These are phyloP conservation scores for Astyanax mexicanus DNA, from an alignment of 2,797 vertebrate genomes.

Conservation along the genomic window DNA sequence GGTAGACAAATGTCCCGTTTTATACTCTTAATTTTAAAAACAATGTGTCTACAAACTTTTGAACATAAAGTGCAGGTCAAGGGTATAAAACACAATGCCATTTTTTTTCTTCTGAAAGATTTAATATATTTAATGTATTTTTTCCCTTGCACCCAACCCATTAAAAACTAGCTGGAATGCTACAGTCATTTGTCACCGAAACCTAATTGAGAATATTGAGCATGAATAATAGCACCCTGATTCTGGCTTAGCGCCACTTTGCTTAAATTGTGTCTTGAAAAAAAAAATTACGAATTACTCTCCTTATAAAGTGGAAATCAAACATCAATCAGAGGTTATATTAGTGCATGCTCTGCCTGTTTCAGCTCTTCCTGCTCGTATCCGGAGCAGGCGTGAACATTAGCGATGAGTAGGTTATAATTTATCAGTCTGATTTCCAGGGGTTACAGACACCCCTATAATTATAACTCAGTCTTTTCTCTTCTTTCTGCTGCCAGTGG, in stretches of 20 bases:
- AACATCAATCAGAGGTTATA: not conserved
- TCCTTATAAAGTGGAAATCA: not conserved
- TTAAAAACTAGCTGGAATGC: constrained; percentile 1
- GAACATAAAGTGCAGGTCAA: no score
- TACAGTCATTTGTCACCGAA: constrained; percentile 15
- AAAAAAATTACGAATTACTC: no score
- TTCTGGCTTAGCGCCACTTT: not conserved
- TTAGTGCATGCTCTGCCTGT: not conserved
- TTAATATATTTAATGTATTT: no score
- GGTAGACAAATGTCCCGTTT: no score
- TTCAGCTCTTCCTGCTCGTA: not conserved
- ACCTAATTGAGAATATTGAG: not conserved
- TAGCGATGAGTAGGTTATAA: not conserved
- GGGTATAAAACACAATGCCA: no score
- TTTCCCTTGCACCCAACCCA: not conserved
- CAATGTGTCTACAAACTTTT: no score
- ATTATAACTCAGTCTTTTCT: no score
- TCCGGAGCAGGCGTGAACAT: not conserved
- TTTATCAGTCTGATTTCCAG: no score
- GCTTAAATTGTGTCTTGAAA: not conserved
- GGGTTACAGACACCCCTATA: no score
- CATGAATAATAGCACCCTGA: not conserved
- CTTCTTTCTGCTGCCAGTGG: no score
- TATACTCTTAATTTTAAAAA: no score
- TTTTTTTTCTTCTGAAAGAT: no score